Base-by-base conservation (phyloP, 2,888 invertebrate genomes). In the Leucophenga maculata region DNA sequence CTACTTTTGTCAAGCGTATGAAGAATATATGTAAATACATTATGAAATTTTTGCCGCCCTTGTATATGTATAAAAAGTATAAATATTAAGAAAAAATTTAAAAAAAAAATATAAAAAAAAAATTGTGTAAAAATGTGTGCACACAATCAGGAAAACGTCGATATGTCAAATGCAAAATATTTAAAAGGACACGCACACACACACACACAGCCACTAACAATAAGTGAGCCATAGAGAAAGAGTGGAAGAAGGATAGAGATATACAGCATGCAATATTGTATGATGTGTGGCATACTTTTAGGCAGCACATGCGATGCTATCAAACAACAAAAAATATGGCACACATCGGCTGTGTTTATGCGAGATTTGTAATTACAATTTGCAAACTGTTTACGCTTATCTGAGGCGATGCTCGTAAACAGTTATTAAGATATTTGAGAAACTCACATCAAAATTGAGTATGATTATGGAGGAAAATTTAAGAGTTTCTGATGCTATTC, bases 241-340 rank as follows among this genome's bases (percentile, higher is more conserved):
- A 66, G 54, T 18, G 52, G 50, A 32, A 39, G 52, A 39, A 22
- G 65, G 22, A 46, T 66, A 52, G 26, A 54, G 26, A 54, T n/a
- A 44, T 62, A 62, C 68, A 59, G 75, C 70, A 64, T 54, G n/a
- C 6, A 8, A 62, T 18, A 39, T 39, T 20, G 67, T 3, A 14
- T 78, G 80, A 75, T 76, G 48, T 75, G 73, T 72, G 72, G 84
- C 80, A 80, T 84, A 79, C 76, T 82, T 79, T 81, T 74, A 72
- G 75, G 84, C 69, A 67, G 59, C 32, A 31, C 32, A 55, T 48
- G 31, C 20, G 48, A 54, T 66, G 57, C 44, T 55, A 67, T 26
- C 18, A 22, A 13, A 8, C 55, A 57, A 57, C 57, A 26, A 57
- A 26, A 57, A 59, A 22, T 14, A 54, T 13, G 18, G 20, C 1